Evolutionary conservation across 2,113 vertebrate species (phyloP).

Genomic region (Zapornia atra): DNA sequence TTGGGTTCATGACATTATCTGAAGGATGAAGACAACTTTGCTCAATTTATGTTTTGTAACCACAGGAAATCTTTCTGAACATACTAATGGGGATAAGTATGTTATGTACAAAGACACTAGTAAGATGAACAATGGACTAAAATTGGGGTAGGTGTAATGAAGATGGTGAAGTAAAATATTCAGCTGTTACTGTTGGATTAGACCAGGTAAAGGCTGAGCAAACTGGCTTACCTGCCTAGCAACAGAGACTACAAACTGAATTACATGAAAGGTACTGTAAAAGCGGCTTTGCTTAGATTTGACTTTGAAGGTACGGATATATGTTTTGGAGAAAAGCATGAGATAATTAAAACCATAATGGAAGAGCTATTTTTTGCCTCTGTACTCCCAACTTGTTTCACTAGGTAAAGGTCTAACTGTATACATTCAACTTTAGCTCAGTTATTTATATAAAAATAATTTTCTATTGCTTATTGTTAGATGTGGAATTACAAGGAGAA

Average conservation of each 20-base stretch:
- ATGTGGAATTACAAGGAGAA: not conserved
- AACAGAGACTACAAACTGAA: not conserved
- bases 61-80: slow-evolving; percentile 15
- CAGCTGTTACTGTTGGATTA: not conserved
- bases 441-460: not conserved
- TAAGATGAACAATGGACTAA: slow-evolving; percentile 21
- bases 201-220: not conserved
- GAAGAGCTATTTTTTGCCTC: not conserved
- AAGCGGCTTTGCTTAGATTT: not conserved
- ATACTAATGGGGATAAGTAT: not conserved
- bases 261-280: not conserved
- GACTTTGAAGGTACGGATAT: not conserved
- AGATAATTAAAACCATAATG: not conserved
- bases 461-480: not conserved
- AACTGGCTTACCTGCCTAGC: not conserved
- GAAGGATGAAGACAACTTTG: slow-evolving; percentile 29
- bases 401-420: not conserved
- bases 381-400: not conserved
- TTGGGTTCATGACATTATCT: slow-evolving; percentile 56
- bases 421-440: not conserved
- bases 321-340: not conserved
- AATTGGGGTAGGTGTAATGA: not conserved
- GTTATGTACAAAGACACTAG: slow-evolving; percentile 12
- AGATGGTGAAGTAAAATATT: not conserved
- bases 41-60: slow-evolving; percentile 36